These are phyloP conservation scores for Netelia fuscicornis DNA, from an alignment of 2,888 invertebrate species.

Conservation along the genomic window DNA sequence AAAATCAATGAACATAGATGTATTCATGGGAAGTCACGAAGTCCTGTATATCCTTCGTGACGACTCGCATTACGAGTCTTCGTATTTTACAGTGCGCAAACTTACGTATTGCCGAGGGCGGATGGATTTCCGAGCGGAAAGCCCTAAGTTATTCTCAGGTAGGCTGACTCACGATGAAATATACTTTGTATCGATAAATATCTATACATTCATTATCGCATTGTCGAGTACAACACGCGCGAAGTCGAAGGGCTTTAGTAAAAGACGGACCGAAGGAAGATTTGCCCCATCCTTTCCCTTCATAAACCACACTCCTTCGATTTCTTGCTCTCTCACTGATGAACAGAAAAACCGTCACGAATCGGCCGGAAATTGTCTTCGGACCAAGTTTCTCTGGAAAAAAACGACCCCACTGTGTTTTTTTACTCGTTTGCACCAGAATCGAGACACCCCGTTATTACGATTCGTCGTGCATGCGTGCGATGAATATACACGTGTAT, in stretches of 20 bases:
- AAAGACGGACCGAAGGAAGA: slow-evolving; percentile 31
- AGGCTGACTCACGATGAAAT: no score
- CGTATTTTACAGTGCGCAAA: no score
- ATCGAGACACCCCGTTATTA: slow-evolving; percentile 29
- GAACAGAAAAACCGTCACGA: slow-evolving; percentile 79
- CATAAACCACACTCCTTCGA: slow-evolving; percentile 14
- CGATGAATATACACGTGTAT: slow-evolving; percentile 5
- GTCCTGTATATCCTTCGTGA: no score
- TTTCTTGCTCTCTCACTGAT: slow-evolving; percentile 37
- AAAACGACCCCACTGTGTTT: slow-evolving; percentile 39
- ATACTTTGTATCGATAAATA: slow-evolving; percentile 11
- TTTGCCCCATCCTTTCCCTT: slow-evolving; percentile 17
- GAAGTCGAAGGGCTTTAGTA: slow-evolving; percentile 32
- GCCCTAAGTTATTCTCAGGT: no score
- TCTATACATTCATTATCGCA: slow-evolving; percentile 76
- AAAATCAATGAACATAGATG: no score
- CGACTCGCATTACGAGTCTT: no score
- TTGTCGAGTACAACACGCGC: slow-evolving; percentile 46
- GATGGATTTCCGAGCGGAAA: no score
- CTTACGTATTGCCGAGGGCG: no score
- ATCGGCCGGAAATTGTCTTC: slow-evolving; percentile 83
- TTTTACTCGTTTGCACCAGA: slow-evolving; percentile 33
- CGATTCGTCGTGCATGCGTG: slow-evolving; percentile 10
- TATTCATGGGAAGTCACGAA: no score
- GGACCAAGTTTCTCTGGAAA: slow-evolving; percentile 66